These are phyloP conservation scores for Montipora cactus DNA, from an alignment of 64 coral and sea anemone species.

Conservation along the genomic window DNA sequence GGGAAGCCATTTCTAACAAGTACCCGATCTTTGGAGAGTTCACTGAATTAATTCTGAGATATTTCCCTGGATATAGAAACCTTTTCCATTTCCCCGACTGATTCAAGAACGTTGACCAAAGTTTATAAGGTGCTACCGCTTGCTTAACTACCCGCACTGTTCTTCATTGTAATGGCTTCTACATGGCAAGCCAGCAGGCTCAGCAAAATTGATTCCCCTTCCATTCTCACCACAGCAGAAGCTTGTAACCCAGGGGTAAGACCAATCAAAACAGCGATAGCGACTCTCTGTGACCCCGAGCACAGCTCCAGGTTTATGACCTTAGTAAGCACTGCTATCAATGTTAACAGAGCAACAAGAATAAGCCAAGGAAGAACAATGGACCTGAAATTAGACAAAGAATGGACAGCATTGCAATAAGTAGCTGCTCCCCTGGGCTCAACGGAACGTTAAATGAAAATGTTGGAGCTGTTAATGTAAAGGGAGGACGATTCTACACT, in stretches of 20 bases:
- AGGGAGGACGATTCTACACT: no score
- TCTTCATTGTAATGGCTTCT: no score
- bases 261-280: slow-evolving; percentile 49
- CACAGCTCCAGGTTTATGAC: slow-evolving; percentile 50
- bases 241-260: slow-evolving; percentile 31
- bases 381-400: slow-evolving; percentile 20
- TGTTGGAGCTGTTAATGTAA: no score
- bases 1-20: no score
- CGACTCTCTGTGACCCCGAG: background rate
- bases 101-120: no score
- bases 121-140: no score
- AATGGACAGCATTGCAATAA: background rate
- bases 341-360: slow-evolving; percentile 19
- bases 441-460: no score
- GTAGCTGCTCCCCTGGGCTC: background rate
- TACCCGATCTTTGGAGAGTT: no score
- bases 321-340: slow-evolving; percentile 56
- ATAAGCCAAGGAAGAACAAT: slow-evolving; percentile 49
- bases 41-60: no score
- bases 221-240: slow-evolving; percentile 32
- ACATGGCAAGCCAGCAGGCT: background rate
- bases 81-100: no score
- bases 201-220: background rate
- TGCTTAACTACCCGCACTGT: no score
- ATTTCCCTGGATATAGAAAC: no score